Evolutionary conservation across 2,113 vertebrate genomes (phyloP), one percentile per base, ranked within the genome.

Genomic region (Bungarus multicinctus): DNA sequence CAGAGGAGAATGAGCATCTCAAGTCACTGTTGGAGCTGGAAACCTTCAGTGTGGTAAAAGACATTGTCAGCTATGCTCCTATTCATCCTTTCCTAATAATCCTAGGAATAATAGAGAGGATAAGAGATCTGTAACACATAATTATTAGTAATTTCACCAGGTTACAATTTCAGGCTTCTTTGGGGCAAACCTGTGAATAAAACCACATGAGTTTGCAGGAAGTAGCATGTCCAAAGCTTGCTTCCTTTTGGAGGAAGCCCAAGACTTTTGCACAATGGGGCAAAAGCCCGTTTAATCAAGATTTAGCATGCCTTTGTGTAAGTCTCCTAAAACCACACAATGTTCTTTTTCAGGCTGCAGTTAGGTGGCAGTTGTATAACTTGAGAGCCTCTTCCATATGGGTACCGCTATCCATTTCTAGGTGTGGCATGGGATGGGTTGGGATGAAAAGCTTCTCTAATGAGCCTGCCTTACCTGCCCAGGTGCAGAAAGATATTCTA

Each of bases 401-500:
- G 58, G 27, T n/a, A 9, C n/a, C 16, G 58, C 18, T 4, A 25
- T 45, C 12, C 8, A 1, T n/a, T 11, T 18, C 45, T 47, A 27
- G 88, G 5, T 25, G 60, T 9, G 74, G n/a, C 2, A 1, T 58
- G 88, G 54, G 23, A 81, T 27, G 27, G 39, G 0, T 47, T 23
- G 60, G 20, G 14, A 23, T 39, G 16, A 4, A 22, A 53, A 30
- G n/a, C 18, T 45, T 39, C 14, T 25, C 50, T 90, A 58, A 91
- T 16, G 11, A 92, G 14, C 5, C 12, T 88, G 1, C 93, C 45
- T 53, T 1, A 43, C 43, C 69, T 52, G 53, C 5, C 14, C 94
- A 98, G 98, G 97, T 90, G 0, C 94, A 97, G 92, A 97, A 98
- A 94, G 98, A 98, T 95, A 98, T 98, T 90, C 95, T 98, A 97